Conservation (phyloP, 2,888 invertebrate species). For the Lucinisca nassula region DNA sequence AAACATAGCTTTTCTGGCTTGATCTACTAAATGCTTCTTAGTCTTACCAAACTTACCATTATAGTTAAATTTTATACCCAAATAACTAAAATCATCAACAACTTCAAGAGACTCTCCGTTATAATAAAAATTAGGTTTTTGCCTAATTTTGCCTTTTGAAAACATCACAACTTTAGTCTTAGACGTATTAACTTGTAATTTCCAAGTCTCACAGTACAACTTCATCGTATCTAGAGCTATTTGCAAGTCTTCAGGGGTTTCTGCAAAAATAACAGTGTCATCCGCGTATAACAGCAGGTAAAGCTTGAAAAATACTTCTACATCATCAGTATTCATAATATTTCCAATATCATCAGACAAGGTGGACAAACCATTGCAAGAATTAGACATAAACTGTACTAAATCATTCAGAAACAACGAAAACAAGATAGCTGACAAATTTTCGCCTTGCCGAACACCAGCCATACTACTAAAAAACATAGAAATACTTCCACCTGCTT, state of each 20-base stretch:
- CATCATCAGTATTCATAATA: not conserved
- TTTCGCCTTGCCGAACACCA: not conserved
- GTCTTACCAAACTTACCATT: not conserved
- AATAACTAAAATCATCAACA: not conserved
- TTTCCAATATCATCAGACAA: not conserved
- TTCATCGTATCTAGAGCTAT: not conserved
- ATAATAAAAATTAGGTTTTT: not conserved
- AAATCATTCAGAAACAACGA: not conserved
- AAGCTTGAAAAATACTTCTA: not conserved
- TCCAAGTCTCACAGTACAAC: not conserved
- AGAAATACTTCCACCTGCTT: not conserved
- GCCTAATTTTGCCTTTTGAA: not conserved
- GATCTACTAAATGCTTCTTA: not conserved
- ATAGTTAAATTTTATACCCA: not conserved
- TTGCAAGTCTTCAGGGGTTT: not conserved
- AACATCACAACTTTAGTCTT: not conserved
- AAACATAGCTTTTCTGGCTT: not conserved
- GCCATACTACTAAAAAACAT: conserved; percentile 1
- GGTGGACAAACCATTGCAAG: not conserved
- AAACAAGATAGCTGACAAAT: not conserved
- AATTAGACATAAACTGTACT: not conserved
- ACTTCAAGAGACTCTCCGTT: not conserved
- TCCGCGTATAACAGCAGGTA: not conserved
- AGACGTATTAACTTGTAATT: no score
- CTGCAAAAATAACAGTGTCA: not conserved